Percentiles rank a stretch among this genome's conserved stretches.
Evolutionary conservation across 1,140 invertebrate genomes (phyloP).

Genomic region (Polypedilum pembai): DNA sequence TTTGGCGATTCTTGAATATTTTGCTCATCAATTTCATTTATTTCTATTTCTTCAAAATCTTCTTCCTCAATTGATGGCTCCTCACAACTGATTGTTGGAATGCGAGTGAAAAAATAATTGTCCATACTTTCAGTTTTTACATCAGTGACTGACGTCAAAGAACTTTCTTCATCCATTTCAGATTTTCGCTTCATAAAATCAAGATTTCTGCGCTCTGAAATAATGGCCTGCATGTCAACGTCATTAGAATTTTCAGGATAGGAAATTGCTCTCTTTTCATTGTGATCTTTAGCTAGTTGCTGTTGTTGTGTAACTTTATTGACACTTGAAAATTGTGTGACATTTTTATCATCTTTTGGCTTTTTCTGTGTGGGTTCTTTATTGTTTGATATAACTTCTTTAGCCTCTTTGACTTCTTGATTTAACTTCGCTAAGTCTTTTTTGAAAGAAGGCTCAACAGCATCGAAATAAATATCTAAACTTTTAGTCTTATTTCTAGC

Average conservation of each 20-base stretch:
- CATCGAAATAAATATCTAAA: conserved; percentile 41
- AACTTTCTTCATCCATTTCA: conserved; percentile 43
- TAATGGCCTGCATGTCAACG: conserved; percentile 53
- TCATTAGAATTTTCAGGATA: conserved; percentile 37
- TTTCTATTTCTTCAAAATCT: conserved; percentile 34
- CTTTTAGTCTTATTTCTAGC: conserved; percentile 55
- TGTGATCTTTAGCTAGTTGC: neutral
- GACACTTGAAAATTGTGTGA: neutral
- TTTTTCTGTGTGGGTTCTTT: neutral
- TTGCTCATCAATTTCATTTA: conserved; percentile 34
- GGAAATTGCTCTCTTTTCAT: conserved; percentile 30
- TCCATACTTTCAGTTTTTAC: conserved; percentile 43
- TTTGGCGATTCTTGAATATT: too few relatives aligned
- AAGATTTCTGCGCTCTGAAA: conserved; percentile 51
- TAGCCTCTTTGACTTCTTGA: neutral
- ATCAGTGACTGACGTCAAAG: conserved; percentile 54
- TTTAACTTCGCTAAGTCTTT: conserved; percentile 36
- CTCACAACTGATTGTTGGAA: conserved; percentile 42
- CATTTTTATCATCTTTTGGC: neutral
- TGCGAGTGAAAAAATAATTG: conserved; percentile 38
- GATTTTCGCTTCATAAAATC: conserved; percentile 43
- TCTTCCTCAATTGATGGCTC: conserved; percentile 42
- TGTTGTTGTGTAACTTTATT: neutral
- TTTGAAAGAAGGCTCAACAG: conserved; percentile 33
- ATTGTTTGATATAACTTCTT: neutral